Conservation (phyloP, 2,797 vertebrate species). For the Oreochromis grahami region DNA sequence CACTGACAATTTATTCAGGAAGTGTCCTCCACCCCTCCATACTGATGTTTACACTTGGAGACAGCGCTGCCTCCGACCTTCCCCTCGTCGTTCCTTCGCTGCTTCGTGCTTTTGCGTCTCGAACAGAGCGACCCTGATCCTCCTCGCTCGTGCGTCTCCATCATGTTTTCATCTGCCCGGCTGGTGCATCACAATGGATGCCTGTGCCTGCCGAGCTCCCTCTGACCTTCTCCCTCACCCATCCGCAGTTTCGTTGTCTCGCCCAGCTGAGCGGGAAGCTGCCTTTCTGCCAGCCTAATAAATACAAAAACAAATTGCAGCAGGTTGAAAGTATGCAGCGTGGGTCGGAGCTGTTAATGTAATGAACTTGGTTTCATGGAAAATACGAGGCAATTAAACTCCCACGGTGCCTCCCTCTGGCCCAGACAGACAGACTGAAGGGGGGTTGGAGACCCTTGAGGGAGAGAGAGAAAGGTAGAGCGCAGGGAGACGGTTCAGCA, state of each 20-base stretch:
- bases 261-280: slow-evolving; percentile 33
- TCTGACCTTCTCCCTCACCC: slow-evolving; percentile 69
- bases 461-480: neutral
- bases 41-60: slow-evolving; percentile 10
- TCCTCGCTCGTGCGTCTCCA: slow-evolving; percentile 19
- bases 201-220: slow-evolving; percentile 46
- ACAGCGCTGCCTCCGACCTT: slow-evolving; percentile 25
- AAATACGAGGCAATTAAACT: slow-evolving; percentile 80
- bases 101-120: slow-evolving; percentile 6
- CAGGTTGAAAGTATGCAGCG: slow-evolving; percentile 77
- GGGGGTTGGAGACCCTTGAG: slow-evolving; percentile 15
- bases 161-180: slow-evolving; percentile 48
- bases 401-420: slow-evolving; percentile 71
- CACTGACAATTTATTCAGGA: slow-evolving; percentile 13
- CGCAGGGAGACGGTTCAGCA: neutral
- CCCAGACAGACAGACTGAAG: slow-evolving; percentile 50
- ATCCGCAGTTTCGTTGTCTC: neutral
- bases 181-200: slow-evolving; percentile 61
- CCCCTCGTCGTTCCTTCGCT: neutral
- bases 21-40: slow-evolving; percentile 5
- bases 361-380: slow-evolving; percentile 77
- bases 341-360: slow-evolving; percentile 73
- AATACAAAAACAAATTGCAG: slow-evolving; percentile 79
- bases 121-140: slow-evolving; percentile 37
- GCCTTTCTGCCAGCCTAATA: slow-evolving; percentile 61